phyloP scores from a whole-genome alignment of 2,797 vertebrate genomes.

The Gastrophryne carolinensis region DNA sequence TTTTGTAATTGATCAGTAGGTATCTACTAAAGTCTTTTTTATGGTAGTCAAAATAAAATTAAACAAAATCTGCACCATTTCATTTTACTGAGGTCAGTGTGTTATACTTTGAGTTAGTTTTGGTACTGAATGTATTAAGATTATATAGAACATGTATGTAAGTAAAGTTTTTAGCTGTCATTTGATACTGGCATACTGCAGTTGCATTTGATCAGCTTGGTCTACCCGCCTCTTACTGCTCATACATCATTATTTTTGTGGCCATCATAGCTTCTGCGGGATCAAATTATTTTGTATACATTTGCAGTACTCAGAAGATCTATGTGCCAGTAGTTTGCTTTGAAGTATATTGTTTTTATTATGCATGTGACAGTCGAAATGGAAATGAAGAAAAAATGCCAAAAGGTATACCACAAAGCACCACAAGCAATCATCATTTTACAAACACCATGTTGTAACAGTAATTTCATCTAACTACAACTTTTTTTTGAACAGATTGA shows the following conservation, averaged over 20 bases:
- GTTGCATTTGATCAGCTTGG: too few relatives aligned
- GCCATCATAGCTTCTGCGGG: background rate
- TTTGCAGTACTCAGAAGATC: background rate
- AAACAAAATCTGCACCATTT: too few relatives aligned
- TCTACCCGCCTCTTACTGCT: background rate
- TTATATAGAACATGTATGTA: too few relatives aligned
- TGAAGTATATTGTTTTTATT: conserved; percentile 17
- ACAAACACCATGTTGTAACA: background rate
- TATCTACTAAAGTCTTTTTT: too few relatives aligned
- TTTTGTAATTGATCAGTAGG: too few relatives aligned
- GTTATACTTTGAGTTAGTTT: too few relatives aligned
- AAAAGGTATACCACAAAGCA: background rate
- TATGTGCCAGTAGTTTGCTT: background rate
- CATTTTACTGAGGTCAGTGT: too few relatives aligned
- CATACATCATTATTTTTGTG: background rate
- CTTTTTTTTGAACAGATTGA: background rate
- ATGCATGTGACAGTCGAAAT: background rate
- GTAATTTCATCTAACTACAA: background rate
- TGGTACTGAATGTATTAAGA: too few relatives aligned
- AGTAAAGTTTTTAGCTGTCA: too few relatives aligned
- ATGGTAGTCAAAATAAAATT: too few relatives aligned
- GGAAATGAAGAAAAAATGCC: background rate
- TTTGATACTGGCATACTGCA: too few relatives aligned
- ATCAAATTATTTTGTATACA: background rate
- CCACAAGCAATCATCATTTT: background rate